Evolutionary conservation across 1,140 invertebrate species (phyloP), one percentile per base, ranked within the genome.

Genomic region (Danaus plexippus): DNA sequence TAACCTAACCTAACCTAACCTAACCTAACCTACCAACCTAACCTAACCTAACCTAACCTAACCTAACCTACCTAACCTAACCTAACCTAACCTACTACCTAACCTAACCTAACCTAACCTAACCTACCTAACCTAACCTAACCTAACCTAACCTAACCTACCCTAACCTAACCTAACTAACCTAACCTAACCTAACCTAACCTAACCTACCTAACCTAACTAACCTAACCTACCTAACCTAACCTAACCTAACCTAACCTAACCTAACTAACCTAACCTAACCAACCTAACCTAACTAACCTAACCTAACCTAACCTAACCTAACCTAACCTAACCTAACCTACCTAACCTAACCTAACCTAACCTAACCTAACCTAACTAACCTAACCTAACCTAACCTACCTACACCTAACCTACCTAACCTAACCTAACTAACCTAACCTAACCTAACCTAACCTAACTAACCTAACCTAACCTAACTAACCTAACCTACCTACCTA

Each of bases 371-470:
- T 46, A 46, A 46, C 44, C 44, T 46, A 46, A 46, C 44, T 46
- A 46, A 51, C 49, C 49, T 51, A 51, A 51, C 48, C 48, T 50
- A 50, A 50, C 48, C 48, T 50, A 51, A 51, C 49, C 49, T 51
- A 51, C 41, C 49, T 41, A 42, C 41, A 51, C 49, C 49, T 51
- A 51, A 51, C 49, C 49, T 51, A 51, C 49, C 49, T 51, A 51
- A 51, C 49, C 49, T 51, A 51, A 51, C 49, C 49, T 51, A 51
- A 51, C 49, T 51, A 51, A 51, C 49, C 49, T 51, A 51, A 51
- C 49, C 49, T 51, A 51, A 51, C 49, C 49, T 51, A 51, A 51
- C 49, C 49, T 51, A 51, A 51, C 49, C 49, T 51, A 51, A 51
- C 49, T 51, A 51, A 51, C 49, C 49, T 51, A 51, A 51, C 49